Base-by-base conservation (phyloP, 2,113 vertebrate genomes). In the Chionis minor region DNA sequence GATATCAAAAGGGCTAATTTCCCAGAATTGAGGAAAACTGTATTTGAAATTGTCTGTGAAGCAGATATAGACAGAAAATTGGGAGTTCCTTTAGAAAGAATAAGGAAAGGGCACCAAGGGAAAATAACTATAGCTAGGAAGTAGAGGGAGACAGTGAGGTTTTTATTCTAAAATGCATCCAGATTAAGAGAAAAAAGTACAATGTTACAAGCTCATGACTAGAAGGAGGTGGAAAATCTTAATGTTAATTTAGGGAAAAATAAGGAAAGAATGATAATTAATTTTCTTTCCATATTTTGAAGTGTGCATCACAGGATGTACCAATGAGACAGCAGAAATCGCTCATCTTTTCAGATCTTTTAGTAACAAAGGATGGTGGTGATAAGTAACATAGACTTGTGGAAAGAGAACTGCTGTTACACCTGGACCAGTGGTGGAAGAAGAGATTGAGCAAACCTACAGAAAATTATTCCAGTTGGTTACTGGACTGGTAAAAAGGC, bases 1-100 rank as follows among this genome's bases (percentile, higher is more conserved):
- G 75, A 2, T 82, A 82, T 85, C 56, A 54, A 85, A 95, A 90
- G 42, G 78, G 21, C 74, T 95, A 14, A 92, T 95, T 93, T 94
- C 54, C 35, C 9, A 80, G 54, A 90, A 75, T 61, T 87, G 63
- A 81, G 16, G 20, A 67, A 71, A 89, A 51, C 66, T 66, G 11
- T 52, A 30, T 75, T 79, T 94, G 49, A 96, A 91, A 91, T 87
- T 65, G 44, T 47, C 35, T 82, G 40, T 2, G 24, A 79, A 33
- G 56, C 87, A 94, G 26, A 71, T 33, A 51, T 0, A 86, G 66
- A 49, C 17, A 91, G 77, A 55, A 85, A 88, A 80, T 40, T 18
- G 17, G 10, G 56, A 91, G 10, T 79, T 79, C 11, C 16, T 85
- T 81, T 52, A 33, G 32, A 52, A 67, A 55, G 11, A 72, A 6